These are phyloP conservation scores for Odontamblyopus lacepedii DNA, from an alignment of 2,797 vertebrate genomes.

Conservation along the genomic window DNA sequence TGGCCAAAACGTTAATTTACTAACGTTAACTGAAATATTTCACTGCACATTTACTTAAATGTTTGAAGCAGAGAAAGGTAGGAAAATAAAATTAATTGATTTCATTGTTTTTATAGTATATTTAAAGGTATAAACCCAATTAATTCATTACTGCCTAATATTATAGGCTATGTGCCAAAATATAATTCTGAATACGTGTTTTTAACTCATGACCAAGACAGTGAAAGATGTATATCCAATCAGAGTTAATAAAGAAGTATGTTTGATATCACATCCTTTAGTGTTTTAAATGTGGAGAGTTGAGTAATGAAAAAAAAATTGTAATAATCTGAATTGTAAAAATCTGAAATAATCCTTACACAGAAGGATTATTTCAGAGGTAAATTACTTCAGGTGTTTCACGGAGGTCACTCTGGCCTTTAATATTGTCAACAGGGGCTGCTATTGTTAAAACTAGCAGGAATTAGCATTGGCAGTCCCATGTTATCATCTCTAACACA, in stretches of 20 bases:
- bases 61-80: no score
- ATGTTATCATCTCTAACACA: constrained; percentile 6
- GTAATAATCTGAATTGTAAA: not conserved
- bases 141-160: no score
- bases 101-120: no score
- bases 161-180: not conserved
- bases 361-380: constrained; percentile 31
- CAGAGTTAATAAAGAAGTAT: no score
- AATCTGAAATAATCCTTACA: no score
- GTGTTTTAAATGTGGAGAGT: no score
- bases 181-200: not conserved
- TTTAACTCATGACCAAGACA: not conserved
- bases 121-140: no score
- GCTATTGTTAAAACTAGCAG: not conserved
- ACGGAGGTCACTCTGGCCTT: constrained; percentile 41
- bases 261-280: no score
- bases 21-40: not conserved
- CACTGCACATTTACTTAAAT: not conserved
- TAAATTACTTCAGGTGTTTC: constrained; percentile 55
- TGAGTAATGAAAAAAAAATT: not conserved
- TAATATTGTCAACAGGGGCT: constrained; percentile 27
- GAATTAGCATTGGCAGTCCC: not conserved
- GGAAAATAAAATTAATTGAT: no score
- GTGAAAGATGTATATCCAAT: no score
- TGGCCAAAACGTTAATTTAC: not conserved